These are phyloP conservation scores for Gopherus flavomarginatus DNA, from an alignment of 2,113 vertebrate genomes.

Conservation along the genomic window DNA sequence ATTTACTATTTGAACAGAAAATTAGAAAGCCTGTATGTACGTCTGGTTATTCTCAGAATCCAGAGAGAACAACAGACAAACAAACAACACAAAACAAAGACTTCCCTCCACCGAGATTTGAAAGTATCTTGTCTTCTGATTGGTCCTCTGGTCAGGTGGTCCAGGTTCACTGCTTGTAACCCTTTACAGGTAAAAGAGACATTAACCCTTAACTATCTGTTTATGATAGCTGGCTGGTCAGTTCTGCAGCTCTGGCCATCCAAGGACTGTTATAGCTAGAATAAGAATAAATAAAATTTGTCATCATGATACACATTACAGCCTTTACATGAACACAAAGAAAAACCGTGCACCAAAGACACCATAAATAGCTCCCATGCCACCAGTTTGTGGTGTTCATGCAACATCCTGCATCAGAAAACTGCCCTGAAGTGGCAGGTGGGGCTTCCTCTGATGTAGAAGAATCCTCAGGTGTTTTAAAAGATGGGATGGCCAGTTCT, in stretches of 20 bases:
- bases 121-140: too few relatives aligned
- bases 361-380: background rate
- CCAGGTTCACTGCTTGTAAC: too few relatives aligned
- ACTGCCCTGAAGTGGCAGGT: background rate
- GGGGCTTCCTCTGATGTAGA: background rate
- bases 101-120: too few relatives aligned
- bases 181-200: too few relatives aligned
- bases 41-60: too few relatives aligned
- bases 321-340: background rate
- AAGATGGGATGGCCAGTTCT: too few relatives aligned
- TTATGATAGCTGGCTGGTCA: background rate
- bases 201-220: too few relatives aligned
- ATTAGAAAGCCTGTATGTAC: too few relatives aligned
- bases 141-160: too few relatives aligned
- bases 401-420: background rate
- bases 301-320: background rate
- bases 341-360: background rate
- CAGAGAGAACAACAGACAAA: too few relatives aligned
- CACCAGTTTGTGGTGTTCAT: background rate
- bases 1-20: too few relatives aligned
- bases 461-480: background rate
- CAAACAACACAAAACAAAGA: too few relatives aligned
- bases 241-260: background rate
- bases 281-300: background rate
- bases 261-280: background rate